Evolutionary conservation across 2,797 vertebrate species (phyloP).

Genomic region (Gallirallus australis): DNA sequence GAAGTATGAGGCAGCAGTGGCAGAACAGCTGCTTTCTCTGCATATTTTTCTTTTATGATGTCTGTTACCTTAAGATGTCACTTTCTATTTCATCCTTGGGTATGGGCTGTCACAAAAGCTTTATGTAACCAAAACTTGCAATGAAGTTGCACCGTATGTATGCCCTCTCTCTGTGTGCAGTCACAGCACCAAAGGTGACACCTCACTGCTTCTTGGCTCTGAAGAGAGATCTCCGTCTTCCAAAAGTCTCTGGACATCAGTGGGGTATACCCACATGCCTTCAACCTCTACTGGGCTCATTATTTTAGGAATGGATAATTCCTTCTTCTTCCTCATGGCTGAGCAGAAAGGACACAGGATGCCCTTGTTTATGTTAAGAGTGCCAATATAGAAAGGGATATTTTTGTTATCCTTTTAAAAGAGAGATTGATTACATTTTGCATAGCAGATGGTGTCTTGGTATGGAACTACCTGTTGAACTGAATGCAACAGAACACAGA

Average conservation of each 20-base stretch:
- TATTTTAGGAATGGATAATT: slow-evolving; percentile 28
- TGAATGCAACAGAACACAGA: slow-evolving; percentile 28
- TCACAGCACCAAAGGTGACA: neutral
- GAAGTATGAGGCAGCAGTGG: slow-evolving; percentile 2
- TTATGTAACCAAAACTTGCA: slow-evolving; percentile 40
- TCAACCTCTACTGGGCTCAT: neutral
- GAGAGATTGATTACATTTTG: slow-evolving; percentile 30
- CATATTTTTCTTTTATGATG: slow-evolving; percentile 37
- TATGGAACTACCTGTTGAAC: slow-evolving; percentile 38
- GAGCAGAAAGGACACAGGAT: slow-evolving; percentile 10
- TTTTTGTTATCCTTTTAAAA: slow-evolving; percentile 21
- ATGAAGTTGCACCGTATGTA: neutral
- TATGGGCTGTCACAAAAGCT: slow-evolving; percentile 43
- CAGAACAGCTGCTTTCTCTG: slow-evolving; percentile 41
- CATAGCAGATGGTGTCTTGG: slow-evolving; percentile 58
- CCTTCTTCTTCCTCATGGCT: neutral
- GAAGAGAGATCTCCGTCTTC: neutral
- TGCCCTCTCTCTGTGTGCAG: neutral
- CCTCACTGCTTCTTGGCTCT: slow-evolving; percentile 2
- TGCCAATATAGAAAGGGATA: neutral
- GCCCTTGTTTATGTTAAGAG: neutral
- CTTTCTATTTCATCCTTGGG: slow-evolving; percentile 12
- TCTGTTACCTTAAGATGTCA: slow-evolving; percentile 44
- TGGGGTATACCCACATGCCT: neutral
- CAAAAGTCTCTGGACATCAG: slow-evolving; percentile 12